These are phyloP conservation scores for Amiota mariae DNA, from an alignment of 2,888 invertebrate genomes.

Conservation along the genomic window DNA sequence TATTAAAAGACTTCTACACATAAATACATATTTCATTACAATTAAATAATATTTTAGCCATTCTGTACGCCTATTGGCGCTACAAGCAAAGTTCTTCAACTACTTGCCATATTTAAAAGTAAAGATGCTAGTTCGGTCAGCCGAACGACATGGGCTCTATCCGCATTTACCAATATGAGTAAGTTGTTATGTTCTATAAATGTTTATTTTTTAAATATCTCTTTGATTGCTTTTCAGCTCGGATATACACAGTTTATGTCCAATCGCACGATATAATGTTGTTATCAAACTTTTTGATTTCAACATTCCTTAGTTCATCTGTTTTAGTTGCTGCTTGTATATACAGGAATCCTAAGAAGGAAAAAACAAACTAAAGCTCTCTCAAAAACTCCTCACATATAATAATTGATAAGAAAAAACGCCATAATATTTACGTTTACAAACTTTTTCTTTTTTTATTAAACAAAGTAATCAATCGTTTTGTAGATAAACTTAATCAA, in stretches of 20 bases:
- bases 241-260: slow-evolving; percentile 85
- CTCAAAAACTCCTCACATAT: too few relatives aligned
- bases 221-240: slow-evolving; percentile 76
- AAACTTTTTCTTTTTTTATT: too few relatives aligned
- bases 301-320: slow-evolving; percentile 80
- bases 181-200: slow-evolving; percentile 72
- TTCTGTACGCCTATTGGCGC: slow-evolving; percentile 82
- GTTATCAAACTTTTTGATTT: slow-evolving; percentile 83
- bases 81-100: slow-evolving; percentile 86
- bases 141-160: slow-evolving; percentile 86
- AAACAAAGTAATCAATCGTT: too few relatives aligned
- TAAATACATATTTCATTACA: too few relatives aligned
- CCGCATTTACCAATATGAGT: slow-evolving; percentile 87
- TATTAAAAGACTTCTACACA: too few relatives aligned
- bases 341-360: slow-evolving; percentile 75
- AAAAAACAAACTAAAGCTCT: slow-evolving; percentile 41
- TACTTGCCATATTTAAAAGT: slow-evolving; percentile 81
- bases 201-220: not conserved
- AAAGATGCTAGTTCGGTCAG: slow-evolving; percentile 86
- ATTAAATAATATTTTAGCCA: slow-evolving; percentile 58
- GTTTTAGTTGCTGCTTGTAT: slow-evolving; percentile 82
- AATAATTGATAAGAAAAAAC: slow-evolving; percentile 24
- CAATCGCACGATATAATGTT: slow-evolving; percentile 85
- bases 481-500: too few relatives aligned
- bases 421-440: slow-evolving; percentile 29